Evolutionary conservation across 1,140 invertebrate genomes (phyloP).

Genomic region (Drosophila biarmipes): DNA sequence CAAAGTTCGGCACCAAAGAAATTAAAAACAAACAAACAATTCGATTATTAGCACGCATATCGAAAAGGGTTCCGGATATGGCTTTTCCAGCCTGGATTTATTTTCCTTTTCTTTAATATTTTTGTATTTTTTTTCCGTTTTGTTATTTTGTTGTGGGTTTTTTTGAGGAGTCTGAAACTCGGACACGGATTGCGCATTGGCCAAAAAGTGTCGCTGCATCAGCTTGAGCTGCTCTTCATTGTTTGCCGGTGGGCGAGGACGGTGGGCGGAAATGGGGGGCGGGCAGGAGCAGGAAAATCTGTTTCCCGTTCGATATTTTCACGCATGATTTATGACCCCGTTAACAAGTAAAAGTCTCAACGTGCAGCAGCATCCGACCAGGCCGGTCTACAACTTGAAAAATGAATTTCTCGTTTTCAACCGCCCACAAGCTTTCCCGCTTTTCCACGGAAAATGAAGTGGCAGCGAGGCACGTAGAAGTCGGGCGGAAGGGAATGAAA

Average conservation of each 20-base stretch:
- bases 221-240: conserved; percentile 52
- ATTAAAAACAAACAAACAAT: conserved; percentile 80
- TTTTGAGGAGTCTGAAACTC: conserved; percentile 12
- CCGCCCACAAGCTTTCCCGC: conserved; percentile 8
- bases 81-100: conserved; percentile 10
- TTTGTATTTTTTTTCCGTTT: neutral
- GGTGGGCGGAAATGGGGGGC: neutral
- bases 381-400: conserved; percentile 67
- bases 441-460: conserved; percentile 55
- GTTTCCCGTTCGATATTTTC: conserved; percentile 82
- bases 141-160: conserved; percentile 1
- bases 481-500: conserved; percentile 20
- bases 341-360: conserved; percentile 82
- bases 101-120: neutral
- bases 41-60: conserved; percentile 71
- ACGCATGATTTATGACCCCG: conserved; percentile 82
- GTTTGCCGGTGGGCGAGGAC: conserved; percentile 27
- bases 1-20: conserved; percentile 55
- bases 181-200: conserved; percentile 31
- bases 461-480: conserved; percentile 65
- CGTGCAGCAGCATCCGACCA: conserved; percentile 57
- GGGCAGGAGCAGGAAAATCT: conserved; percentile 63
- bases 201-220: conserved; percentile 42
- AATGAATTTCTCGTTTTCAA: conserved; percentile 79
- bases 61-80: conserved; percentile 26